These are phyloP conservation scores for Thalpophila matura DNA, from an alignment of 2,888 invertebrate species.

Conservation along the genomic window DNA sequence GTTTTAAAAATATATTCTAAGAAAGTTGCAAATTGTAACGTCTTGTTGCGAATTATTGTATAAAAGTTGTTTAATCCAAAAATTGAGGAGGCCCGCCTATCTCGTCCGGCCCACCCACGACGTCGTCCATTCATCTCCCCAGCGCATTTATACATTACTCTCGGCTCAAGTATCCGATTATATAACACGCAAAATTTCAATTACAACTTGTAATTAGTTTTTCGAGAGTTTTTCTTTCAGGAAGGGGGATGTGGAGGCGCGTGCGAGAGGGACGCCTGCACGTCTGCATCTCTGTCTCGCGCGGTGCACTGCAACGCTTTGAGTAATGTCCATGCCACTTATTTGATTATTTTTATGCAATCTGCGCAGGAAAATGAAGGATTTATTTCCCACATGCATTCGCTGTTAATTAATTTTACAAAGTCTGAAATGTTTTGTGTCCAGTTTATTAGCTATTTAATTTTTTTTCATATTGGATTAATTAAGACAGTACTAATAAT, in stretches of 20 bases:
- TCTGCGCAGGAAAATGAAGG: conserved; percentile 87
- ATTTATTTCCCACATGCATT: conserved; percentile 83
- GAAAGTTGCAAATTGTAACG: conserved; percentile 71
- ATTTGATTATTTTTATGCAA: conserved; percentile 91
- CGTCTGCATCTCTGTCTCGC: conserved; percentile 69
- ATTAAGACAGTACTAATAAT: conserved; percentile 26
- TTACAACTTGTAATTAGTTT: conserved; percentile 92
- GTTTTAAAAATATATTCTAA: conserved; percentile 63
- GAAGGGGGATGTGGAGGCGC: conserved; percentile 84
- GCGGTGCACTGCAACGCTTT: conserved; percentile 81
- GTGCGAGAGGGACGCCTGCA: conserved; percentile 73
- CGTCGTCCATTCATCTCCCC: conserved; percentile 86
- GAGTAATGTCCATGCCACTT: conserved; percentile 89
- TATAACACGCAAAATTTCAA: conserved; percentile 92
- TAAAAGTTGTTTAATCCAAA: conserved; percentile 83
- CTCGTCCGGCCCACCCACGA: conserved; percentile 78
- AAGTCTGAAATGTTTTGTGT: conserved; percentile 68
- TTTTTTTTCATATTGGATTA: conserved; percentile 30
- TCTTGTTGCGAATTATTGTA: conserved; percentile 78
- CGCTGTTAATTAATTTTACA: conserved; percentile 86
- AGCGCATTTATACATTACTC: conserved; percentile 90
- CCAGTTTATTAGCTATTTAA: conserved; percentile 40
- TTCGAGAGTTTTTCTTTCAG: conserved; percentile 91
- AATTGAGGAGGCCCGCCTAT: conserved; percentile 79
- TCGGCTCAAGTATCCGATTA: conserved; percentile 91